These are phyloP conservation scores for Drosophila seclusa DNA, from an alignment of 2,888 invertebrate genomes.

Conservation along the genomic window DNA sequence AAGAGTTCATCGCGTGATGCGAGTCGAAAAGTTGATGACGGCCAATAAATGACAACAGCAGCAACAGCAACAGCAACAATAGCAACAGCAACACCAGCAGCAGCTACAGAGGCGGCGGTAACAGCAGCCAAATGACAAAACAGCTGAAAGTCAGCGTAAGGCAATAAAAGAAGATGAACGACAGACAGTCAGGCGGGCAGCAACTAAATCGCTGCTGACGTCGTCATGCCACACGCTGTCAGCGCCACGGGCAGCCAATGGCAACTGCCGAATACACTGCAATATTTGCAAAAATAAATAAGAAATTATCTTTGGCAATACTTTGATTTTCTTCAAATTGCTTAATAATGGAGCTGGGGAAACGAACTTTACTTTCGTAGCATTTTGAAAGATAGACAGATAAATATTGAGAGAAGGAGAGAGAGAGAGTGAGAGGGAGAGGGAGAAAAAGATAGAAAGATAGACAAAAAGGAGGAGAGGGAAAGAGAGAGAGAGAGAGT, in stretches of 20 bases:
- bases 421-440: background rate
- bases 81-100: constrained; percentile 4
- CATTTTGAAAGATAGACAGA: background rate
- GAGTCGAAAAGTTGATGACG: constrained; percentile 65
- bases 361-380: background rate
- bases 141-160: constrained; percentile 45
- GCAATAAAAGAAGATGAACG: constrained; percentile 75
- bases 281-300: background rate
- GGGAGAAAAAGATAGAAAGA: background rate
- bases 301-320: background rate
- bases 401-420: background rate
- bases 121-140: constrained; percentile 50
- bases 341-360: background rate
- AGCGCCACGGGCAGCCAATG: constrained; percentile 17
- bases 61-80: constrained; percentile 37
- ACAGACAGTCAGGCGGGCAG: constrained; percentile 52
- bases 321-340: background rate
- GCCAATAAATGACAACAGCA: constrained; percentile 70
- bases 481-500: background rate
- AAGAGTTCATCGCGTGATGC: constrained; percentile 68
- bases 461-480: background rate
- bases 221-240: constrained; percentile 37
- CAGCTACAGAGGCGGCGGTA: constrained; percentile 23
- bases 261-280: constrained; percentile 8
- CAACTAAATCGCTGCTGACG: constrained; percentile 73